phyloP scores from a whole-genome alignment of 92 coral and sea anemone genomes.

The Plumapathes pennacea region DNA sequence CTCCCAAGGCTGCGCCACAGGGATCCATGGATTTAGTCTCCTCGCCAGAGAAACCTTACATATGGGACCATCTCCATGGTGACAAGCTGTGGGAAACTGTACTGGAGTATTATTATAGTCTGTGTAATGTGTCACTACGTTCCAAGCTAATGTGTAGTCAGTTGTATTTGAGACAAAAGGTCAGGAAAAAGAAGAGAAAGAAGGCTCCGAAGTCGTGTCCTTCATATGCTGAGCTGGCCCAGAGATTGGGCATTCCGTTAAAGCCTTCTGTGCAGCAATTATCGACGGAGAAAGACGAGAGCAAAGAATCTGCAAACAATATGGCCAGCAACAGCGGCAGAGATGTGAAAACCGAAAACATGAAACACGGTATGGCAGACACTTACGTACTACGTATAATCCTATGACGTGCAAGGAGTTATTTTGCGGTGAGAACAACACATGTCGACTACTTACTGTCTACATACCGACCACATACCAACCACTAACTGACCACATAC shows the following conservation, averaged over 20 bases:
- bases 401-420: background rate
- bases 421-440: too few relatives aligned
- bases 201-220: constrained; percentile 33
- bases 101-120: constrained; percentile 79
- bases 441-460: too few relatives aligned
- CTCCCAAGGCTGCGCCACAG: background rate
- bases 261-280: background rate
- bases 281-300: background rate
- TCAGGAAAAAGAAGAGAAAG: constrained; percentile 13
- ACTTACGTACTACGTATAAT: background rate
- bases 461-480: too few relatives aligned
- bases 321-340: background rate
- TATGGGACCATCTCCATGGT: constrained; percentile 76
- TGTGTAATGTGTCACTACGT: constrained; percentile 59
- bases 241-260: constrained; percentile 47
- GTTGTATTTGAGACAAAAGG: constrained; percentile 60
- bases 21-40: too few relatives aligned
- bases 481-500: too few relatives aligned
- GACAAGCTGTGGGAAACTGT: constrained; percentile 89
- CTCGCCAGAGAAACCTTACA: too few relatives aligned
- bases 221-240: constrained; percentile 80
- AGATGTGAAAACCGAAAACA: background rate
- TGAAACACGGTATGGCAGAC: too few relatives aligned
- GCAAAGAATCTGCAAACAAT: background rate
- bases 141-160: constrained; percentile 50